Evolutionary conservation across 2,888 invertebrate genomes (phyloP).

Genomic region (Dyspetes luteomarginatus): DNA sequence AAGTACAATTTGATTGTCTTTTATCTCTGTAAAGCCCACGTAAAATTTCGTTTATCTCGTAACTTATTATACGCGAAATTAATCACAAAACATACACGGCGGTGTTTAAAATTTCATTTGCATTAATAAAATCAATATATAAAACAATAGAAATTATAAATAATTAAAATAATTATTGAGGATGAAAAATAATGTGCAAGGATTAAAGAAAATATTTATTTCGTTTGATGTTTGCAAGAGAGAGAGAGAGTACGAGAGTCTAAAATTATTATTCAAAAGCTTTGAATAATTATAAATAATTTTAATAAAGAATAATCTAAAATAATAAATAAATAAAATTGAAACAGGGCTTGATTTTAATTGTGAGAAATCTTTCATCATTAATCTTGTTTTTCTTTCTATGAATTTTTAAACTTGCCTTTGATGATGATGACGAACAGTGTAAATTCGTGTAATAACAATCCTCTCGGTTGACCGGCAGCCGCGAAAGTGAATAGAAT

Average conservation of each 20-base stretch:
- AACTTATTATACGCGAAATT: not conserved
- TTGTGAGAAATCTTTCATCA: not conserved
- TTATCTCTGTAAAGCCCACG: slow-evolving; percentile 35
- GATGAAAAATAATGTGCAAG: not conserved
- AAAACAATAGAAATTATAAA: no score
- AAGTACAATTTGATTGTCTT: slow-evolving; percentile 7
- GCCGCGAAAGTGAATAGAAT: slow-evolving; percentile 48
- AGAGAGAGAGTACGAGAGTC: not conserved
- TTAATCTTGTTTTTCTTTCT: not conserved
- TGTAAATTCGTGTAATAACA: slow-evolving; percentile 13
- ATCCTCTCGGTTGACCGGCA: slow-evolving; percentile 52
- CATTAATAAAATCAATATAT: no score
- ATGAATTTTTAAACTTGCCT: slow-evolving; percentile 24
- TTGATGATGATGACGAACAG: slow-evolving; percentile 6
- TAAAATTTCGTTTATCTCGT: not conserved
- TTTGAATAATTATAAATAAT: not conserved
- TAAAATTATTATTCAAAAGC: no score
- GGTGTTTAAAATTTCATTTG: no score
- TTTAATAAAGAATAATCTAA: not conserved
- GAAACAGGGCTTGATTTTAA: no score
- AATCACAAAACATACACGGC: no score
- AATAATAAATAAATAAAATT: no score
- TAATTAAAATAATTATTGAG: not conserved
- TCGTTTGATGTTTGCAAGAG: not conserved
- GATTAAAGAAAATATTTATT: not conserved